phyloP scores from a whole-genome alignment of 2,888 invertebrate species.

The Lathronympha strigana region DNA sequence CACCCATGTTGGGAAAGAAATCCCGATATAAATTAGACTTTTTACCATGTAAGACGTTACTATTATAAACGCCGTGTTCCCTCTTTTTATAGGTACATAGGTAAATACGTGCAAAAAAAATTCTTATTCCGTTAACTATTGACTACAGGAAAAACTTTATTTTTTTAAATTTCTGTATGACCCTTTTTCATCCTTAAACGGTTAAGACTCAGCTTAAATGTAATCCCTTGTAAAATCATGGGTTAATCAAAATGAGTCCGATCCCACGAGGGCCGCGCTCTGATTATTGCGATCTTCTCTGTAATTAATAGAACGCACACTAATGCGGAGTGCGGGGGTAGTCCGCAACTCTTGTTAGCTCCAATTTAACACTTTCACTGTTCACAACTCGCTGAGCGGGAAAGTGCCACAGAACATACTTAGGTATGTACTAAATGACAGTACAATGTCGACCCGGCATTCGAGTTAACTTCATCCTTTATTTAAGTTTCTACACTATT shows the following conservation, averaged over 20 bases:
- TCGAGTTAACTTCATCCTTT: constrained; percentile 32
- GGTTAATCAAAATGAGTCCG: neutral
- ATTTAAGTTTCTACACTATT: constrained; percentile 22
- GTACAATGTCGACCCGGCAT: constrained; percentile 25
- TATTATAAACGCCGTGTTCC: too few relatives aligned
- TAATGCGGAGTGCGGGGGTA: too few relatives aligned
- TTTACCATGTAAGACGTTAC: too few relatives aligned
- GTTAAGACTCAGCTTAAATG: too few relatives aligned
- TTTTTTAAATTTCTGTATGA: too few relatives aligned
- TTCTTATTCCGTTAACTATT: too few relatives aligned
- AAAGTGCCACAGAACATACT: constrained; percentile 34
- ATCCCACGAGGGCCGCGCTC: constrained; percentile 6
- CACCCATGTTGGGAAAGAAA: too few relatives aligned
- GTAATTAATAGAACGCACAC: constrained; percentile 31
- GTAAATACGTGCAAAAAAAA: too few relatives aligned
- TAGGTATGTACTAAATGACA: constrained; percentile 34
- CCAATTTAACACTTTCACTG: constrained; percentile 39
- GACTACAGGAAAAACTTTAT: too few relatives aligned
- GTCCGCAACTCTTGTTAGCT: constrained; percentile 38
- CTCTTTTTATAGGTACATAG: too few relatives aligned
- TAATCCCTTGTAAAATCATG: neutral
- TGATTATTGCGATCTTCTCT: constrained; percentile 35
- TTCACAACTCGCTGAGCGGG: constrained; percentile 27
- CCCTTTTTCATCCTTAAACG: too few relatives aligned
- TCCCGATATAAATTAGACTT: too few relatives aligned